A percentile compares a stretch with the other conserved stretches of the same genome.
phyloP scores from a whole-genome alignment of 2,113 vertebrate species.

The Nettapus auritus region DNA sequence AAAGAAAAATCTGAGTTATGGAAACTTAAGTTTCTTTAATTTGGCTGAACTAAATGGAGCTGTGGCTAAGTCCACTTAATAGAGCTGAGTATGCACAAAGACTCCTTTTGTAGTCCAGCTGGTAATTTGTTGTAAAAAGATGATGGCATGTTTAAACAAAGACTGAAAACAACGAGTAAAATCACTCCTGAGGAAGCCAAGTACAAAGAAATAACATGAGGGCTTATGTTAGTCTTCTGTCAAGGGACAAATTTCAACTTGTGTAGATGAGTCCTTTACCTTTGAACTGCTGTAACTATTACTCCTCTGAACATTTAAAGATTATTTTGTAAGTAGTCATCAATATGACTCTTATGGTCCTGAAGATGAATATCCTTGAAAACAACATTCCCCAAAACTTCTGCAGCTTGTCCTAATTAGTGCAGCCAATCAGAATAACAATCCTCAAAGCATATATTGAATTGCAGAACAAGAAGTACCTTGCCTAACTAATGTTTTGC shows the following conservation, averaged over 20 bases:
- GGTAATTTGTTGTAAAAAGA: neutral
- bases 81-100: neutral
- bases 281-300: slow-evolving; percentile 38
- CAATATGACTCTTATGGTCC: neutral
- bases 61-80: neutral
- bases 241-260: neutral
- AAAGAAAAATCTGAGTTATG: neutral
- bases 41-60: neutral
- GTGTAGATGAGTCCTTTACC: neutral
- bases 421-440: neutral
- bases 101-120: neutral
- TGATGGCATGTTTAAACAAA: neutral
- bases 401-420: slow-evolving; percentile 16
- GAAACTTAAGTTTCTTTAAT: neutral
- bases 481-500: slow-evolving; percentile 22
- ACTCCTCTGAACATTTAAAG: neutral
- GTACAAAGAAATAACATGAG: neutral
- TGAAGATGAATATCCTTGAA: slow-evolving; percentile 2
- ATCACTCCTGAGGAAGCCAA: slow-evolving; percentile 22
- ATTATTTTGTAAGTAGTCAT: slow-evolving; percentile 13
- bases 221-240: neutral
- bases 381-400: neutral
- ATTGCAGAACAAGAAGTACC: neutral
- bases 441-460: neutral
- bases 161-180: neutral